These are phyloP conservation scores for Nephrotoma appendiculata DNA, from an alignment of 2,888 invertebrate species.

Conservation along the genomic window DNA sequence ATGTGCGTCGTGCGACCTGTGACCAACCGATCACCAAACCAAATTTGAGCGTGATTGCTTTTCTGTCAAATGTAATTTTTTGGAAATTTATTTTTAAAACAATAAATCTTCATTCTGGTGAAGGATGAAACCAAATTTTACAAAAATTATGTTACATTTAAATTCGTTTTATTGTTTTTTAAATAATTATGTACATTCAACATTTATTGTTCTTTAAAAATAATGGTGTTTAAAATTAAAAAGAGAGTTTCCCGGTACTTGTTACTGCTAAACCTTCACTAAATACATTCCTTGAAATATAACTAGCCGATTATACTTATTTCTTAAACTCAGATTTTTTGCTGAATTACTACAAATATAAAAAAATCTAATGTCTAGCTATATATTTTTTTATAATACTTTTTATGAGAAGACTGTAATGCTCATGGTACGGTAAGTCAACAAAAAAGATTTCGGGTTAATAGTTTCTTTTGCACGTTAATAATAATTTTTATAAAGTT, in stretches of 20 bases:
- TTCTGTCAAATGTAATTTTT: too few species aligned
- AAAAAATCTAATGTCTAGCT: background rate
- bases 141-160: too few species aligned
- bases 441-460: background rate
- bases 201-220: too few species aligned
- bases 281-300: background rate
- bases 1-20: too few species aligned
- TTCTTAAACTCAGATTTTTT: background rate
- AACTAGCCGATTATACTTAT: background rate
- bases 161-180: too few species aligned
- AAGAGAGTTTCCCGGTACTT: background rate
- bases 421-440: background rate
- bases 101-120: background rate
- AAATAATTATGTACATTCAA: too few species aligned
- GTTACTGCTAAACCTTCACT: background rate
- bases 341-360: background rate
- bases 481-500: background rate
- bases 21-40: too few species aligned
- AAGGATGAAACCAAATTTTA: background rate
- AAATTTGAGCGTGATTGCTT: too few species aligned
- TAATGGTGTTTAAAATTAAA: too few species aligned
- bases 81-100: background rate
- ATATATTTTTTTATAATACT: background rate
- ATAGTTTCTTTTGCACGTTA: background rate
- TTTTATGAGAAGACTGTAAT: background rate